These are phyloP conservation scores for Caretta caretta DNA, from an alignment of 2,113 vertebrate genomes.

Conservation along the genomic window DNA sequence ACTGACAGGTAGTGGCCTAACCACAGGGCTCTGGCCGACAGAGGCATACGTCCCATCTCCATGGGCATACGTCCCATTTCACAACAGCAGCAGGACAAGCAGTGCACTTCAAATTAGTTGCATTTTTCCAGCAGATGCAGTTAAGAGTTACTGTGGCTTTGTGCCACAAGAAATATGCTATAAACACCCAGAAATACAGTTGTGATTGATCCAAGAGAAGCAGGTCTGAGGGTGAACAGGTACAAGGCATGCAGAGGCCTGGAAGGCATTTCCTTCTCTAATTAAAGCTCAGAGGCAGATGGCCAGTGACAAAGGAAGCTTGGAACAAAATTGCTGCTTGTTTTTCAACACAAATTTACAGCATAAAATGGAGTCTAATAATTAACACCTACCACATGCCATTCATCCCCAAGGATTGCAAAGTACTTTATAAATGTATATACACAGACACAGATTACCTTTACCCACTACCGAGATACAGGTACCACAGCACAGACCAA, in stretches of 20 bases:
- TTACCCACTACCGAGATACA: neutral
- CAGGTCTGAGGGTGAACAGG: accelerated
- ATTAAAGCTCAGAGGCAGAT: accelerated
- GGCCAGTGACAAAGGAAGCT: neutral
- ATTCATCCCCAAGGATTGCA: neutral
- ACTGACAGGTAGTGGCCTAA: neutral
- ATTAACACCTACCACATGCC: neutral
- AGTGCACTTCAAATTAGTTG: neutral
- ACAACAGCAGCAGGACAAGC: neutral
- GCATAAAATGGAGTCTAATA: neutral
- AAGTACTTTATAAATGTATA: neutral
- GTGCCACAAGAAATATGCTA: neutral
- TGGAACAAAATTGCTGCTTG: neutral
- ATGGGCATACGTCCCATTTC: neutral
- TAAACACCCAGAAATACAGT: accelerated
- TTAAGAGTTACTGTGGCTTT: accelerated
- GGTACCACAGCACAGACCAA: neutral
- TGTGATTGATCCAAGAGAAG: accelerated
- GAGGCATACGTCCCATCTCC: no score
- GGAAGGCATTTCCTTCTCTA: accelerated
- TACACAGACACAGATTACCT: neutral
- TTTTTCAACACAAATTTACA: no score
- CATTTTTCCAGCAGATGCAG: neutral
- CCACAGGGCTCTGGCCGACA: accelerated
- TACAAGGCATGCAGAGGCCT: accelerated